Conservation (phyloP, 2,797 vertebrate genomes). For the Gambelia wislizenii region DNA sequence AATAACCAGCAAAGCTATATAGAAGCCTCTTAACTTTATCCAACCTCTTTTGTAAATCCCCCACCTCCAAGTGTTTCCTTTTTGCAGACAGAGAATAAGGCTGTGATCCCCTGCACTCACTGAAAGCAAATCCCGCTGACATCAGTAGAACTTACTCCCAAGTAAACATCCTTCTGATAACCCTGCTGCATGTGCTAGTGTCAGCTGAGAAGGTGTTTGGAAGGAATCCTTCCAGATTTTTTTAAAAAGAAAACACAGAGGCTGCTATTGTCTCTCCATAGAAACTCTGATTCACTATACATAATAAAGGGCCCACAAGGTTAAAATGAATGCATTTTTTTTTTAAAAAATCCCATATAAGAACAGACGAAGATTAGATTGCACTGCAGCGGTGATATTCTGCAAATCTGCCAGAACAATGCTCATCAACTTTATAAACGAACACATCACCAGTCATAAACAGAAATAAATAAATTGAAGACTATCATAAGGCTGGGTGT, state of each 20-base stretch:
- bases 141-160: neutral
- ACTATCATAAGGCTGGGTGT: constrained; percentile 41
- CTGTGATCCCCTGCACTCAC: neutral
- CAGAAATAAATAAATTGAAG: constrained; percentile 22
- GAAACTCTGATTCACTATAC: neutral
- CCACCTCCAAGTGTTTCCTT: constrained; percentile 58
- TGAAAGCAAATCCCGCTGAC: neutral
- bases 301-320: neutral
- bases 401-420: constrained; percentile 10
- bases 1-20: constrained; percentile 38
- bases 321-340: neutral
- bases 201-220: no score
- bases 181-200: neutral
- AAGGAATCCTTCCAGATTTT: neutral
- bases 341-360: neutral
- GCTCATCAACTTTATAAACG: neutral
- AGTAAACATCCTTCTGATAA: neutral
- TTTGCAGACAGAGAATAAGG: constrained; percentile 21
- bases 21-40: constrained; percentile 70
- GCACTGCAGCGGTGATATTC: constrained; percentile 23
- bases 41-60: constrained; percentile 65
- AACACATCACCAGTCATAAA: neutral
- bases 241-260: neutral
- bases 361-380: neutral
- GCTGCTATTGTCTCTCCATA: neutral